phyloP scores from a whole-genome alignment of 2,797 vertebrate species.

The Prunella strophiata region DNA sequence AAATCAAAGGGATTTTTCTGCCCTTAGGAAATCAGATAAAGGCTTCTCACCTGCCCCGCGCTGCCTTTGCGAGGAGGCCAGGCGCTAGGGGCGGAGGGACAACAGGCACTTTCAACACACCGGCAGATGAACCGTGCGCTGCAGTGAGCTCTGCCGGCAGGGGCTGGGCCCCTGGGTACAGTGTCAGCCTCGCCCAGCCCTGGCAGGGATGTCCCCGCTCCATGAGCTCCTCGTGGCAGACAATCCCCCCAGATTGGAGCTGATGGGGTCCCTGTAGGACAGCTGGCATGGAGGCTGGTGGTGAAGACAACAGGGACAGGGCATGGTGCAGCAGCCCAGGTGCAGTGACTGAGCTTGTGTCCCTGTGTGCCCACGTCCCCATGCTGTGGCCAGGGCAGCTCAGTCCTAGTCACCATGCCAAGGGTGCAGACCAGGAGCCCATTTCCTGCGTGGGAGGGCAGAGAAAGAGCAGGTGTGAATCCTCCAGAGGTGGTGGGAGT shows the following conservation, averaged over 20 bases:
- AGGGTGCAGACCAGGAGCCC: not conserved
- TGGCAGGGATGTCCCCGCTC: not conserved
- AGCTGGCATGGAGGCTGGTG: not conserved
- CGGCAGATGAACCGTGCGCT: not conserved
- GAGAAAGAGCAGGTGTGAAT: not conserved
- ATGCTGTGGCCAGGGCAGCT: not conserved
- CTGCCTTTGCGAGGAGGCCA: slow-evolving; percentile 27
- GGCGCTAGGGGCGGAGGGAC: slow-evolving; percentile 19
- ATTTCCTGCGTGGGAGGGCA: not conserved
- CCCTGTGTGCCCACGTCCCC: not conserved
- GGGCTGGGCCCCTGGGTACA: not conserved
- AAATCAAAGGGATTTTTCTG: slow-evolving; percentile 76
- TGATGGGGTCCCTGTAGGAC: not conserved
- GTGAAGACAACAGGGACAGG: not conserved
- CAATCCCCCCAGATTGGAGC: no score
- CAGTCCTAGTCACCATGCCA: not conserved
- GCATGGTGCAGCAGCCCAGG: not conserved
- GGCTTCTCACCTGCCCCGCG: slow-evolving; percentile 63
- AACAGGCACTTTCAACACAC: slow-evolving; percentile 62
- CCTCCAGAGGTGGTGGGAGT: not conserved
- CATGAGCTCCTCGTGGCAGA: not conserved
- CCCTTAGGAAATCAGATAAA: slow-evolving; percentile 73
- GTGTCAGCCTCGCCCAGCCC: not conserved
- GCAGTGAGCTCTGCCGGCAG: not conserved
- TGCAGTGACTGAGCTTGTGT: fast-evolving